Conservation (phyloP, 2,888 invertebrate genomes). For the Cremastinae sp. region DNA sequence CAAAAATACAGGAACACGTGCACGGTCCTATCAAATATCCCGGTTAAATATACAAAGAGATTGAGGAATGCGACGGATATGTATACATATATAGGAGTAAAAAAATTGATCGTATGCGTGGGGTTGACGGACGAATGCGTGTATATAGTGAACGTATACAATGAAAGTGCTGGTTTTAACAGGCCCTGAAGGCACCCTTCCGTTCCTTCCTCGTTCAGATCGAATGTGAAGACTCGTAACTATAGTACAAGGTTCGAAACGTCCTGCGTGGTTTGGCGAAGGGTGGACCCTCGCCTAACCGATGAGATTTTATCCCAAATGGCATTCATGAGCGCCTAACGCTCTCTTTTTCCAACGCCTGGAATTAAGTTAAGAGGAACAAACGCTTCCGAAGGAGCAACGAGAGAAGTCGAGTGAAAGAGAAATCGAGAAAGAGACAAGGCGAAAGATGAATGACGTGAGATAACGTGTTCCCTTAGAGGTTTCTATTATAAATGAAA, state of each 20-base stretch:
- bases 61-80: conserved; percentile 20
- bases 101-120: conserved; percentile 51
- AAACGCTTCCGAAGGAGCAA: conserved; percentile 29
- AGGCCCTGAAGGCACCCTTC: conserved; percentile 54
- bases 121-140: not conserved
- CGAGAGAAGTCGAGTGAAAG: conserved; percentile 35
- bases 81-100: conserved; percentile 4
- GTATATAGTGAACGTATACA: conserved; percentile 23
- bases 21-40: conserved; percentile 33
- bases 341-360: conserved; percentile 40
- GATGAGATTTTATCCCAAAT: conserved; percentile 77
- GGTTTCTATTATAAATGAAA: conserved; percentile 70
- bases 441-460: conserved; percentile 56
- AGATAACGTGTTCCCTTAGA: conserved; percentile 64
- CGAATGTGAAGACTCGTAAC: conserved; percentile 38
- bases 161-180: conserved; percentile 53
- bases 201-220: conserved; percentile 52
- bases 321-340: conserved; percentile 72
- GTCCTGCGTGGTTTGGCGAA: conserved; percentile 63
- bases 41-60: conserved; percentile 37
- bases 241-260: conserved; percentile 60
- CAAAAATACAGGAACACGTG: conserved; percentile 61
- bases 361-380: conserved; percentile 15
- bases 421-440: conserved; percentile 39
- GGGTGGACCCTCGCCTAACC: conserved; percentile 64